Base-by-base conservation (phyloP, 1,140 invertebrate species). In the Penaeus chinensis region DNA sequence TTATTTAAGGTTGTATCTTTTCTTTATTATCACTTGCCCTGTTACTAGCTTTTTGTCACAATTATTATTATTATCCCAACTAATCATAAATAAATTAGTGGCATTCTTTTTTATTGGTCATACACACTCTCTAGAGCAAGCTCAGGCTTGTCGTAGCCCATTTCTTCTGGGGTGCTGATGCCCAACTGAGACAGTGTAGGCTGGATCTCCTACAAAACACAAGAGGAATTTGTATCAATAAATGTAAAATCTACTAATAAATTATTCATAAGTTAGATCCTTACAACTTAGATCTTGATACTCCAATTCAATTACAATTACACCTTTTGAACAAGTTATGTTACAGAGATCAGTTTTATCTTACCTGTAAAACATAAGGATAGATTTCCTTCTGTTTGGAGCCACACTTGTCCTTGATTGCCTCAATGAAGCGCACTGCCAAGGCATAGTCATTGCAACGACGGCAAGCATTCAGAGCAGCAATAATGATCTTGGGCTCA, bases 71-170 rank as follows among this genome's bases (percentile, higher is more conserved):
- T 54, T 5, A 10, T 54, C 54, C 54, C 54, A 54, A 16, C 54
- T 54, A 54, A 54, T 54, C 63, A 85, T 27, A 27, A 32, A n/a
- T 27, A 24, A 7, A 69, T 66, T 24, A 18, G 18, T 20, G 24
- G 47, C 77, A 27, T 13, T 66, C 47, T 19, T 32, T 42, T n/a
- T 61, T n/a, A 60, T 76, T 63, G 71, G 24, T 97, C 95, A 92
- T 95, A 96, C 77, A 96, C 95, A 91, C 94, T 94, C 90, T 95
- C 92, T 85, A 97, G 93, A 85, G 95, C 96, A 91, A 99, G 93
- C 93, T 99, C 98, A 80, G 99, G 99, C 93, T 99, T 97, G 92
- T 99, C 98, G 92, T 98, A 99, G 79, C 98, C 98, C 90, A 99
- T 93, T 91, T 99, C 97, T 93, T 99, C 98, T 20, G 96, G 96